Evolutionary conservation across 2,113 vertebrate genomes (phyloP).

Genomic region (Mastomys coucha): DNA sequence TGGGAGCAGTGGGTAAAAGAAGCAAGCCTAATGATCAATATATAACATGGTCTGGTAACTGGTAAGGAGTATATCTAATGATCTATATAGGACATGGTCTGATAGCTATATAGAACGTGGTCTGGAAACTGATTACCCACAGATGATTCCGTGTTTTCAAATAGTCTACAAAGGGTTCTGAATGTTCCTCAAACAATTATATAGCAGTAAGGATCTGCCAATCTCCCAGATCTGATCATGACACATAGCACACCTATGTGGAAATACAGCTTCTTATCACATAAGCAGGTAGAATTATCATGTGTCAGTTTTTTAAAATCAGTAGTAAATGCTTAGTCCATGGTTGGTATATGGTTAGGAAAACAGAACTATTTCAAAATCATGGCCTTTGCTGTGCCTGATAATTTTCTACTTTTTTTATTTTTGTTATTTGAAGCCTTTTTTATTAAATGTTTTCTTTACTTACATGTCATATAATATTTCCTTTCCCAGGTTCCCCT

Average conservation of each 20-base stretch:
- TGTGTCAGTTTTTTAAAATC: neutral
- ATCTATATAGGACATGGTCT: no score
- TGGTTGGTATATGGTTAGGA: neutral
- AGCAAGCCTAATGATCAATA: neutral
- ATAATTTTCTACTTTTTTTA: neutral
- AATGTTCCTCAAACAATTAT: neutral
- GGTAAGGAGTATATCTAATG: neutral
- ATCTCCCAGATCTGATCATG: neutral
- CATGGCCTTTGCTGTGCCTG: neutral
- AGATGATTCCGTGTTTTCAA: neutral
- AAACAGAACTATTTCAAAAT: conserved; percentile 8
- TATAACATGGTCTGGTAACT: no score
- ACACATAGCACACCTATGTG: neutral
- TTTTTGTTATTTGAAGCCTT: no score
- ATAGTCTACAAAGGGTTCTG: neutral
- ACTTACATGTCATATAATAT: no score
- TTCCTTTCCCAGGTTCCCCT: no score
- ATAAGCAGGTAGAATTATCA: neutral
- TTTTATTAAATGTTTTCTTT: no score
- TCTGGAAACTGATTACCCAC: neutral
- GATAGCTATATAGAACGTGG: neutral
- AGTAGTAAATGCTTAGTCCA: neutral
- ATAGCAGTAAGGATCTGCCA: neutral
- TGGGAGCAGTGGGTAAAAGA: neutral
- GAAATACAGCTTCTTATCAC: neutral